Evolutionary conservation across 2,888 invertebrate genomes (phyloP).

Genomic region (Sepioteuthis lessoniana): DNA sequence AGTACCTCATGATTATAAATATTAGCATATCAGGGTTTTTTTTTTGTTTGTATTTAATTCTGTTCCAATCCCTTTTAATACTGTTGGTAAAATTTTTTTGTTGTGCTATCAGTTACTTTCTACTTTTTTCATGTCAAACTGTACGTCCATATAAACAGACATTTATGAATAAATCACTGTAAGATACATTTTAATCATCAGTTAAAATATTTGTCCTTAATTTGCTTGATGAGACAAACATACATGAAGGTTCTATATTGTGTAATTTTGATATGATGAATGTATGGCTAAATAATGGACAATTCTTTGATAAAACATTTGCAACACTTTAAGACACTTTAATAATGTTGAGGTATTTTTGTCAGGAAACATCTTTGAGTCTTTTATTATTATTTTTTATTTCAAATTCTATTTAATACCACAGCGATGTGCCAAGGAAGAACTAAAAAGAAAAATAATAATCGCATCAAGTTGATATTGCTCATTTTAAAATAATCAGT

Average conservation of each 20-base stretch:
- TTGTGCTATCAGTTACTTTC: not conserved
- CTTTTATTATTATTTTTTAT: too few relatives aligned
- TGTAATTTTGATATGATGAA: too few relatives aligned
- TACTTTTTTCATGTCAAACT: not conserved
- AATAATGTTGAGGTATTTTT: not conserved
- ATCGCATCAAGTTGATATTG: too few relatives aligned
- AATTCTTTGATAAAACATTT: not conserved
- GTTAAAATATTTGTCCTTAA: not conserved
- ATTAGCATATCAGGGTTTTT: not conserved
- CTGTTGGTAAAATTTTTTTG: not conserved
- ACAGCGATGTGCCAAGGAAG: too few relatives aligned
- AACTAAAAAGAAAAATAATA: too few relatives aligned
- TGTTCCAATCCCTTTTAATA: not conserved
- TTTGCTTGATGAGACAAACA: not conserved
- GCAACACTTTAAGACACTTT: too few relatives aligned
- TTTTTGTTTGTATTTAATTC: too few relatives aligned
- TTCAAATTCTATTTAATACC: too few relatives aligned
- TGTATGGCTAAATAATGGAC: not conserved
- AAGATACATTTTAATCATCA: not conserved
- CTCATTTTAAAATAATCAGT: too few relatives aligned
- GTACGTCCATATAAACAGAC: not conserved
- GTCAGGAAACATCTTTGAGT: not conserved
- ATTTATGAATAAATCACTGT: not conserved
- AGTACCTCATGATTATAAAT: too few relatives aligned
- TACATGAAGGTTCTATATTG: not conserved